Evolutionary conservation across 2,113 vertebrate species (phyloP).

Genomic region (Triplophysa dalaica): DNA sequence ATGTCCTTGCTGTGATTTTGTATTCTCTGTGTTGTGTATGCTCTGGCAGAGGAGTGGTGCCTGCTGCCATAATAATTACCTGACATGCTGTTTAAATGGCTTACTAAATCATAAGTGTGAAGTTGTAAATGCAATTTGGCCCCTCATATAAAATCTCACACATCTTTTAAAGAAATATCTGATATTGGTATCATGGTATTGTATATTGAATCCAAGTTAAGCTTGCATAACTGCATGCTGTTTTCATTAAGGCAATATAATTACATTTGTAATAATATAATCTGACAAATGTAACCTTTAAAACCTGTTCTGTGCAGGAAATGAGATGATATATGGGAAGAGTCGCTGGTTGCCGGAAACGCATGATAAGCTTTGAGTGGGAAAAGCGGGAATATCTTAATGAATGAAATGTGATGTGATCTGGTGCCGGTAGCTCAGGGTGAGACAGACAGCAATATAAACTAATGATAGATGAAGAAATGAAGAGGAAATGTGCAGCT

Average conservation of each 20-base stretch:
- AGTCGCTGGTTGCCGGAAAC: not conserved
- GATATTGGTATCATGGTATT: not conserved
- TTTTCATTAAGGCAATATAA: not conserved
- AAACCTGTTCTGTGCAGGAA: conserved; percentile 1
- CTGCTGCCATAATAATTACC: conserved; percentile 32
- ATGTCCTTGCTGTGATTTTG: conserved; percentile 20
- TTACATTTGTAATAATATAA: not conserved
- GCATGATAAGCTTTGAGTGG: conserved; percentile 7
- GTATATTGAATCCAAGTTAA: too few relatives aligned
- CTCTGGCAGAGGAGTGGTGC: not conserved
- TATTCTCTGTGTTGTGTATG: conserved; percentile 13
- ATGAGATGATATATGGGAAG: not conserved
- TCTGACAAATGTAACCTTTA: conserved; percentile 3
- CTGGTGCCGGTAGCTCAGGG: conserved; percentile 46
- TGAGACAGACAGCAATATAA: conserved; percentile 52
- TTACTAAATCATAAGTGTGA: conserved; percentile 11
- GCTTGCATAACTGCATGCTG: too few relatives aligned
- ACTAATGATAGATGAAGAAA: conserved; percentile 41
- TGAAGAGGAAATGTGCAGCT: conserved; percentile 4
- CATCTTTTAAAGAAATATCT: not conserved
- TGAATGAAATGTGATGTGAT: conserved; percentile 53
- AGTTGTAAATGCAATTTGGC: conserved; percentile 2
- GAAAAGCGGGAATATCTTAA: conserved; percentile 44
- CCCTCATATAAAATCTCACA: not conserved
- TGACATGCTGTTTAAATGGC: not conserved